phyloP scores from a whole-genome alignment of 2,113 vertebrate species.

The Muscicapa adusta region DNA sequence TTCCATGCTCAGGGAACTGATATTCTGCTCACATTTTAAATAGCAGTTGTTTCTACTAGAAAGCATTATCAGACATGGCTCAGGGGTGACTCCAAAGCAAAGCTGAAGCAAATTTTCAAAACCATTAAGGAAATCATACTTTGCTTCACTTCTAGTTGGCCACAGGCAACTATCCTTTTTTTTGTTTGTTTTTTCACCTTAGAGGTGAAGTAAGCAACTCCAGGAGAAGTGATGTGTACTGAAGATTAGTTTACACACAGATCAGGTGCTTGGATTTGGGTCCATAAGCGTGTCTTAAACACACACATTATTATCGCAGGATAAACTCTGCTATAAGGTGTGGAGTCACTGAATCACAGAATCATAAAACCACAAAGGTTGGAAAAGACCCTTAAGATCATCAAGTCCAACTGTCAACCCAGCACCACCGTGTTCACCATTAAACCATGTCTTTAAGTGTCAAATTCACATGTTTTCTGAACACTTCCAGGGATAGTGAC shows the following conservation, averaged over 20 bases:
- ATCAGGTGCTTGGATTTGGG: neutral
- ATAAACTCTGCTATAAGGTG: neutral
- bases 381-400: neutral
- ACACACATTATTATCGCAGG: neutral
- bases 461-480: neutral
- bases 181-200: too few species aligned
- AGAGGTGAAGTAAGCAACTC: rapidly evolving
- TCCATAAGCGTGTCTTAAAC: neutral
- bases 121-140: neutral
- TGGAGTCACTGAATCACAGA: neutral
- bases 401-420: rapidly evolving
- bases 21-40: neutral
- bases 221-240: neutral
- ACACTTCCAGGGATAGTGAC: neutral
- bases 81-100: neutral
- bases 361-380: neutral
- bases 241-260: neutral
- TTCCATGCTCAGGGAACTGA: neutral
- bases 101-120: neutral
- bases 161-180: neutral
- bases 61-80: neutral
- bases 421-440: neutral
- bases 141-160: neutral
- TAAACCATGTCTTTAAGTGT: neutral
- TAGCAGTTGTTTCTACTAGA: neutral